Percentiles rank a stretch among this genome's conserved stretches.
Conservation (phyloP, 2,888 invertebrate genomes). For the Hypercompe scribonia region DNA sequence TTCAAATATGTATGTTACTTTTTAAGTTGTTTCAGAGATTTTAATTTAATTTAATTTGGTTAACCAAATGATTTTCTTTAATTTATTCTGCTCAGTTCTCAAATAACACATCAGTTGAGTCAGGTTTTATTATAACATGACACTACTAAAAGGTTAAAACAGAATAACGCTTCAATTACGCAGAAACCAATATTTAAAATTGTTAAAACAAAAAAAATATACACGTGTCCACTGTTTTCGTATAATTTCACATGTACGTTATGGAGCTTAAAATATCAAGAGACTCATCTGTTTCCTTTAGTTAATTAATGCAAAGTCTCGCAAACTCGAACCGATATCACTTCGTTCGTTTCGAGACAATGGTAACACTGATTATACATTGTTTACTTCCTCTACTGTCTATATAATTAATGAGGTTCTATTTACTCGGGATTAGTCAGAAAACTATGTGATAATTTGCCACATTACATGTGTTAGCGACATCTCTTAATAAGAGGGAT, state of each 20-base stretch:
- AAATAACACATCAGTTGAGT: not conserved
- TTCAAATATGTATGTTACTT: not conserved
- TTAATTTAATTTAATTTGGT: too few species aligned
- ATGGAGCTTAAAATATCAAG: not conserved
- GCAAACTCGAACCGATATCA: not conserved
- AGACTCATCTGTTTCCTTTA: not conserved
- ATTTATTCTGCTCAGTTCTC: not conserved
- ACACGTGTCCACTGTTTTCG: not conserved
- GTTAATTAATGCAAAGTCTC: too few species aligned
- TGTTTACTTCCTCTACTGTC: slow-evolving; percentile 42
- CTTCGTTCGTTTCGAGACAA: slow-evolving; percentile 5
- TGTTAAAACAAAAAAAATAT: not conserved
- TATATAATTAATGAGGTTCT: slow-evolving; percentile 48
- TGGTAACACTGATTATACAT: slow-evolving; percentile 25
- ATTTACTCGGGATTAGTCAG: slow-evolving; percentile 58
- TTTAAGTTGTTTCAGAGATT: not conserved
- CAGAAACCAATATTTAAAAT: not conserved
- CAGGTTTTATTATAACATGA: not conserved
- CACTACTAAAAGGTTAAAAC: not conserved
- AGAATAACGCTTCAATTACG: not conserved
- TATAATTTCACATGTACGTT: not conserved
- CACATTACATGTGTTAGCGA: slow-evolving; percentile 53
- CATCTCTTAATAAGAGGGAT: slow-evolving; percentile 23
- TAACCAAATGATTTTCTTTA: too few species aligned
- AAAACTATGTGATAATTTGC: slow-evolving; percentile 58